These are phyloP conservation scores for Xestia ashworthii DNA, from an alignment of 2,888 invertebrate species.

Conservation along the genomic window DNA sequence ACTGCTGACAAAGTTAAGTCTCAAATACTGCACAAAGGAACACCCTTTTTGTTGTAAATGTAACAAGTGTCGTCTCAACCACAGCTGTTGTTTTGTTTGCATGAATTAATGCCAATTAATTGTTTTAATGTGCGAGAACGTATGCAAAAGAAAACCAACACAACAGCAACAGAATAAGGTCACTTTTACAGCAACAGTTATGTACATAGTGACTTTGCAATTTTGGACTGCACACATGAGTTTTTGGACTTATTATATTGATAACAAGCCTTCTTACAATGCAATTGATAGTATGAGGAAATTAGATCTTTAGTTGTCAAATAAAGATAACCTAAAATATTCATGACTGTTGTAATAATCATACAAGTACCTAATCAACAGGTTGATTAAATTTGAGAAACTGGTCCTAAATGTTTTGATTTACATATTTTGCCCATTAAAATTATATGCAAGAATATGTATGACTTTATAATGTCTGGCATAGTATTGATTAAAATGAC, in stretches of 20 bases:
- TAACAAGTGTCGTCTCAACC: conserved; percentile 34
- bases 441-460: conserved; percentile 6
- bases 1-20: background rate
- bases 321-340: conserved; percentile 50
- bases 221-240: conserved; percentile 28
- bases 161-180: conserved; percentile 34
- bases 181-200: conserved; percentile 33
- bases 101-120: conserved; percentile 57
- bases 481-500: background rate
- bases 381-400: conserved; percentile 23
- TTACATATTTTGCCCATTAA: conserved; percentile 27
- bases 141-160: conserved; percentile 44
- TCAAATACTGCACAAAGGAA: conserved; percentile 5
- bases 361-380: conserved; percentile 24
- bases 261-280: conserved; percentile 20
- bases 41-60: conserved; percentile 21
- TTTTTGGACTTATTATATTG: conserved; percentile 5
- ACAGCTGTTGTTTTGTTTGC: conserved; percentile 52
- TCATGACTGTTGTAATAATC: background rate
- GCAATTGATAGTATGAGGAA: conserved; percentile 24
- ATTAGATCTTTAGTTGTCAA: conserved; percentile 2
- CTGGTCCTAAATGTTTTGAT: conserved; percentile 23
- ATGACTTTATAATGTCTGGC: background rate
- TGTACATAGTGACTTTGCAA: conserved; percentile 59
- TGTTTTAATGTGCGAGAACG: conserved; percentile 31